phyloP scores from a whole-genome alignment of 2,113 vertebrate species.

The Siniperca knerii region DNA sequence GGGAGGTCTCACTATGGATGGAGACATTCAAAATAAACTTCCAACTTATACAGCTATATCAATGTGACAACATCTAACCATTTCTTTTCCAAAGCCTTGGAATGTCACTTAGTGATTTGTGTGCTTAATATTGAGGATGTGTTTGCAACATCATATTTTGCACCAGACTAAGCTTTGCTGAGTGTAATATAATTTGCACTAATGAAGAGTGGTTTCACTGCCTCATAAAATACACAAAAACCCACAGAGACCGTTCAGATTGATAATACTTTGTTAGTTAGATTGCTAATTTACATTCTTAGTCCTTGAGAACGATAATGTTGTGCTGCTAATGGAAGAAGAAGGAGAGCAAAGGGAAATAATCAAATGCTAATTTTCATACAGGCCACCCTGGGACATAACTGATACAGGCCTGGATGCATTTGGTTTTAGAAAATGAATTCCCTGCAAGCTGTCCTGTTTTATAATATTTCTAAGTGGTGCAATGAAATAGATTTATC shows the following conservation, averaged over 20 bases:
- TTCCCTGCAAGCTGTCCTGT: constrained; percentile 31
- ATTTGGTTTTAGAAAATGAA: constrained; percentile 46
- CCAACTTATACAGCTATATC: constrained; percentile 36
- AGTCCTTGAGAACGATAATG: constrained; percentile 37
- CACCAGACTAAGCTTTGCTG: neutral
- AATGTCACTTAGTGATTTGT: neutral
- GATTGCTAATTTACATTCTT: constrained; percentile 58
- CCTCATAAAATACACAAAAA: constrained; percentile 28
- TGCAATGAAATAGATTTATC: constrained; percentile 30
- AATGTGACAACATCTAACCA: constrained; percentile 2
- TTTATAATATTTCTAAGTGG: constrained; percentile 17
- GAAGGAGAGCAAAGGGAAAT: constrained; percentile 57
- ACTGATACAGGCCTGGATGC: constrained; percentile 38
- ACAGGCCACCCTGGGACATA: constrained; percentile 46
- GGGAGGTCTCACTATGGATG: constrained; percentile 46
- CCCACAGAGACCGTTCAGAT: constrained; percentile 46
- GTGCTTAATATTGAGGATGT: neutral
- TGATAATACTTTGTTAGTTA: constrained; percentile 53
- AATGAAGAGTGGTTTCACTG: constrained; percentile 26
- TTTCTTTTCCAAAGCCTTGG: constrained; percentile 12
- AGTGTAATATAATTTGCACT: constrained; percentile 30
- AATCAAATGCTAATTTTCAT: constrained; percentile 63
- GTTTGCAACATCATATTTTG: constrained; percentile 21
- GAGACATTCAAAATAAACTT: constrained; percentile 51
- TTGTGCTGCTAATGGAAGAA: constrained; percentile 44